phyloP scores from a whole-genome alignment of 2,888 invertebrate species.

The Mycogona germanica region DNA sequence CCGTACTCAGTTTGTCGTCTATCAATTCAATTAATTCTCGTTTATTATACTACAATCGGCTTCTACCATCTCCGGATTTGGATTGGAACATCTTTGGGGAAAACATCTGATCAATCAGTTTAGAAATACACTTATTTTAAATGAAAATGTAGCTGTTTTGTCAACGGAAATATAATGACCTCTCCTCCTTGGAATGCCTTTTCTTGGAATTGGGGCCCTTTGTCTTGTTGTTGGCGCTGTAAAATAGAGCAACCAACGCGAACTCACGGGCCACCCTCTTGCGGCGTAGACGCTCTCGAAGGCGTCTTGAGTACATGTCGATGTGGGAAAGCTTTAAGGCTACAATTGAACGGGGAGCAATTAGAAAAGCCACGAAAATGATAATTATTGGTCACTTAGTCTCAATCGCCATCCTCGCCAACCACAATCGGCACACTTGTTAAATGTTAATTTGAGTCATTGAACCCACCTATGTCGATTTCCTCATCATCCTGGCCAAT shows the following conservation, averaged over 20 bases:
- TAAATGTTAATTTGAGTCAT: too few relatives aligned
- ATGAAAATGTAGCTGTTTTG: not conserved
- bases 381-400: too few relatives aligned
- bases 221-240: constrained; percentile 48
- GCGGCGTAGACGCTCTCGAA: constrained; percentile 72
- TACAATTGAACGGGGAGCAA: constrained; percentile 29
- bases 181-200: constrained; percentile 64
- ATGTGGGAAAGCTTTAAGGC: constrained; percentile 82
- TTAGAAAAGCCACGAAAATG: not conserved
- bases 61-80: too few relatives aligned
- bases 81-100: too few relatives aligned
- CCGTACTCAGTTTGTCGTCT: too few relatives aligned
- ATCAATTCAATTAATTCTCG: too few relatives aligned
- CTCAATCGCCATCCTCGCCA: too few relatives aligned
- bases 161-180: constrained; percentile 41
- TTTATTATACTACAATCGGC: too few relatives aligned
- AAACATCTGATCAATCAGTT: too few relatives aligned
- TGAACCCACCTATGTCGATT: constrained; percentile 56
- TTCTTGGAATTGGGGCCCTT: constrained; percentile 41
- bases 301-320: constrained; percentile 73
- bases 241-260: constrained; percentile 77
- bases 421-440: not conserved
- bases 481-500: constrained; percentile 77
- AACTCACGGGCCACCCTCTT: constrained; percentile 84
- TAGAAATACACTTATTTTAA: too few relatives aligned